These are phyloP conservation scores for Melanaphis sacchari DNA, from an alignment of 1,140 invertebrate genomes.

Conservation along the genomic window DNA sequence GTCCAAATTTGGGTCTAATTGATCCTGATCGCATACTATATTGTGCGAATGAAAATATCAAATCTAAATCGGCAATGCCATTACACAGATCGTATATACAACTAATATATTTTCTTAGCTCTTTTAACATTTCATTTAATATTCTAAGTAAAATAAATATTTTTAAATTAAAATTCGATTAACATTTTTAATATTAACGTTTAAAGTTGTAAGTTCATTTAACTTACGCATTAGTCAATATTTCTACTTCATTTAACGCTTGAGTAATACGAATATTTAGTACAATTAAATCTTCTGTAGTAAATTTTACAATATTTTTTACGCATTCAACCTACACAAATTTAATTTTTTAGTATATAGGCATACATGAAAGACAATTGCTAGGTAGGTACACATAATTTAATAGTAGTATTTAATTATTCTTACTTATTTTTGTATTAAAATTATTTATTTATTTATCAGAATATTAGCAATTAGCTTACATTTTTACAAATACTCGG, in stretches of 20 bases:
- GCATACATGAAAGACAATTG: too few relatives aligned
- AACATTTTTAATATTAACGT: not conserved
- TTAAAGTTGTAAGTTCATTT: not conserved
- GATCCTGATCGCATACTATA: conserved; percentile 67
- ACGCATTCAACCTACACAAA: conserved; percentile 70
- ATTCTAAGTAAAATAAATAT: conserved; percentile 65
- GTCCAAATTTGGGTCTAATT: conserved; percentile 76
- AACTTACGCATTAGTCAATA: conserved; percentile 80
- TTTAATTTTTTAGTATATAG: not conserved
- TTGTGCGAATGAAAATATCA: conserved; percentile 77
- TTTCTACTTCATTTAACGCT: conserved; percentile 78
- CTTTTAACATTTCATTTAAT: conserved; percentile 69
- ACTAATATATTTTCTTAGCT: conserved; percentile 73
- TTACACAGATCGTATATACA: conserved; percentile 83
- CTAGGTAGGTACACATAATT: too few relatives aligned
- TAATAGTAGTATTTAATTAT: not conserved
- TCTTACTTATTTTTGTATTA: not conserved
- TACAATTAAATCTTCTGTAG: conserved; percentile 77
- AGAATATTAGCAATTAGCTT: not conserved
- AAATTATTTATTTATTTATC: not conserved
- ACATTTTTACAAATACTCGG: conserved; percentile 66
- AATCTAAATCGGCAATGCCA: conserved; percentile 79
- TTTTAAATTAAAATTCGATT: not conserved
- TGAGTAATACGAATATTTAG: conserved; percentile 75
- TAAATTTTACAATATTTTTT: conserved; percentile 74